These are phyloP conservation scores for Epinotia brunnichana DNA, from an alignment of 2,888 invertebrate genomes.

Conservation along the genomic window DNA sequence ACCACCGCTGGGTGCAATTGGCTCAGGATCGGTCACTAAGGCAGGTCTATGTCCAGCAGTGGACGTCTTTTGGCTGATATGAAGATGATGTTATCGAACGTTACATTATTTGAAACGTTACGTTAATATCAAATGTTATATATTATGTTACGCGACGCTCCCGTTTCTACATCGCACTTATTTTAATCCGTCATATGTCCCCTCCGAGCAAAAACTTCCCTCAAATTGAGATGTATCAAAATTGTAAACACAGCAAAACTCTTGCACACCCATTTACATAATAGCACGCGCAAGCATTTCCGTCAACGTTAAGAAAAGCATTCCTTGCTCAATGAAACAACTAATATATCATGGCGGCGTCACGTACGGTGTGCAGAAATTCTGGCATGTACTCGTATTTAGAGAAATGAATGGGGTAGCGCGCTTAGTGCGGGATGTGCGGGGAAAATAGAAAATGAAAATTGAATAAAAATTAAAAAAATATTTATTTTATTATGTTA, in stretches of 20 bases:
- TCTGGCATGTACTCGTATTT: constrained; percentile 43
- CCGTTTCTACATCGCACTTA: background rate
- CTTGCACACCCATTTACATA: constrained; percentile 32
- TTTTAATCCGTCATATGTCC: background rate
- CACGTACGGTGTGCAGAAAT: constrained; percentile 37
- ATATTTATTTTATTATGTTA: too few species aligned
- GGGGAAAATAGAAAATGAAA: background rate
- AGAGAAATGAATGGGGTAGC: constrained; percentile 45
- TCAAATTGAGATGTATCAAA: constrained; percentile 38
- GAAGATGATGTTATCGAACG: too few species aligned
- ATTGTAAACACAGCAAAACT: constrained; percentile 33
- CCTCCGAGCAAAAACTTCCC: constrained; percentile 7
- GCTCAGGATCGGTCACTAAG: too few species aligned
- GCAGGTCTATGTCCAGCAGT: too few species aligned
- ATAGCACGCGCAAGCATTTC: constrained; percentile 33
- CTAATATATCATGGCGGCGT: constrained; percentile 41
- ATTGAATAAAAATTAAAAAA: too few species aligned
- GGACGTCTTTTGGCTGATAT: too few species aligned
- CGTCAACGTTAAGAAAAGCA: constrained; percentile 39
- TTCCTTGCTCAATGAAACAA: constrained; percentile 40
- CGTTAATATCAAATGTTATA: background rate
- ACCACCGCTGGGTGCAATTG: too few species aligned
- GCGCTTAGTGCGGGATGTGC: constrained; percentile 17
- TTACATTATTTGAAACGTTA: background rate
- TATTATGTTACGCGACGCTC: background rate